Evolutionary conservation across 2,113 vertebrate genomes (phyloP), one percentile per base, ranked within the genome.

Genomic region (Larimichthys polyactis): DNA sequence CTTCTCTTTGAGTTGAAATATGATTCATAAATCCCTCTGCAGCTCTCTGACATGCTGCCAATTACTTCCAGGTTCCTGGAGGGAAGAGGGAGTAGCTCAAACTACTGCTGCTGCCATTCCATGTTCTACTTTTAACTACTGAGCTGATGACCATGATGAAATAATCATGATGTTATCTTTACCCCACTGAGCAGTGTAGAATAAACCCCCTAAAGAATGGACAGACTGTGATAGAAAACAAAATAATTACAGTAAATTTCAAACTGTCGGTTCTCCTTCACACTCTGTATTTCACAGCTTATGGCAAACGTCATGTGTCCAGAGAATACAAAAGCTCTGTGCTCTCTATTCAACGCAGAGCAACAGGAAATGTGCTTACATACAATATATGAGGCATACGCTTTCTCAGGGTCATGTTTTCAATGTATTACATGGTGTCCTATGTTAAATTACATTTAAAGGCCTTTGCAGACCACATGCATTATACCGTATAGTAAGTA

Each of bases 21-120:
- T 51, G 65, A 27, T 74, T 59, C 22, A 79, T 76, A 63, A 9
- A 67, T 83, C 75, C 74, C 48, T 71, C 46, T 73, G 51, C 71
- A 68, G 77, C 52, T 55, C 63, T n/a, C 24, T n/a, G 46, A 72
- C 81, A 59, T 81, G 66, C 43, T 58, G 48, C 73, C 81, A 82
- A 83, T 91, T 89, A 81, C 83, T 84, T 92, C 71, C 81, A 85
- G 81, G 55, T 66, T 79, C 48, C 69, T 82, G 79, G 74, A 80
- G 64, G 58, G 29, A 68, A 64, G 70, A 46, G 63, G 59, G 74
- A 77, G 54, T 36, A 29, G 17, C 11, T 75, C 36, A 57, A 17
- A 57, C 54, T n/a, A 49, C 59, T 40, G 9, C 44, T 57, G 32
- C 59, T 40, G 67, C 66, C 36, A 12, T 29, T 2, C 27, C 63